phyloP scores from a whole-genome alignment of 2,797 vertebrate species.

The Brotula barbata region DNA sequence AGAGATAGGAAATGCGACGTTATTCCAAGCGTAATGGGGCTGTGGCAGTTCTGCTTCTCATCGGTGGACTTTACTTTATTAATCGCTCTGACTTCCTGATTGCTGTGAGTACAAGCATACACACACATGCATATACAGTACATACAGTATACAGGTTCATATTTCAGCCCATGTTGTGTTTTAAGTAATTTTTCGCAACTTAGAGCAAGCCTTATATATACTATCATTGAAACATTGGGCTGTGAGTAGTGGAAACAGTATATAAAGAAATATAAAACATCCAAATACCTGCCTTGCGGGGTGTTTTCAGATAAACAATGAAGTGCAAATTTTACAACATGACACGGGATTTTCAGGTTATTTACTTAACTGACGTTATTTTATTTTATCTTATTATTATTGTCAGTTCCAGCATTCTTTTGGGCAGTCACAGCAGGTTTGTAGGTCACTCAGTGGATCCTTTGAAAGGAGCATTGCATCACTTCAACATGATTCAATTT shows the following conservation, averaged over 20 bases:
- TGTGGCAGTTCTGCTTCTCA: slow-evolving; percentile 42
- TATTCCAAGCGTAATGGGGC: slow-evolving; percentile 47
- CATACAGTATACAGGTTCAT: background rate
- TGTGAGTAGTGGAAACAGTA: background rate
- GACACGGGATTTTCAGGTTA: no score
- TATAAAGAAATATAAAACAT: background rate
- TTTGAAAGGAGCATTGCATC: no score
- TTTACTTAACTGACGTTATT: no score
- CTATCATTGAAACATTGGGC: no score
- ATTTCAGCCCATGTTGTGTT: background rate
- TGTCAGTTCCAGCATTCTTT: no score
- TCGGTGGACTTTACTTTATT: slow-evolving; percentile 37
- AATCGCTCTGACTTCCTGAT: background rate
- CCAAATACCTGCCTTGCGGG: background rate
- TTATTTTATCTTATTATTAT: no score
- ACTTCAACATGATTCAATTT: no score
- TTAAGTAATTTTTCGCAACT: background rate
- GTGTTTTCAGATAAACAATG: no score
- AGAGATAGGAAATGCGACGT: slow-evolving; percentile 61
- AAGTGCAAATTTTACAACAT: no score
- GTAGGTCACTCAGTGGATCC: no score
- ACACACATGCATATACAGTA: background rate
- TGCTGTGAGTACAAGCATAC: slow-evolving; percentile 37
- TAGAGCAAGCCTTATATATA: background rate
- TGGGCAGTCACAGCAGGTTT: no score